These are phyloP conservation scores for Liopterus haemorrhoidalis DNA, from an alignment of 2,888 invertebrate genomes.

Conservation along the genomic window DNA sequence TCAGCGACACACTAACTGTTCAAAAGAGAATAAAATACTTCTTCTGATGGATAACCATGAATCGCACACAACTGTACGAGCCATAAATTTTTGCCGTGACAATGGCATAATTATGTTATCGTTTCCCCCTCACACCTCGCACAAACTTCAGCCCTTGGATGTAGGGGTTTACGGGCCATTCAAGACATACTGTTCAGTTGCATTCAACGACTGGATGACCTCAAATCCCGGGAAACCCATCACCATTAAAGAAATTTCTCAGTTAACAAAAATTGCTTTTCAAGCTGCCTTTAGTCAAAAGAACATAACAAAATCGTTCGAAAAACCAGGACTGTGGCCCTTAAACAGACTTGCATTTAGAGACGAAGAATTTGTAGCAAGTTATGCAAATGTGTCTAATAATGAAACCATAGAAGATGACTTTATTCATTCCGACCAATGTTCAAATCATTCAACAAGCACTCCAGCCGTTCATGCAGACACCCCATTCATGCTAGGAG, in stretches of 20 bases:
- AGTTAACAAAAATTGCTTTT: slow-evolving; percentile 25
- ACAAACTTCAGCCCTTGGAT: slow-evolving; percentile 37
- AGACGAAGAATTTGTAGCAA: slow-evolving; percentile 27
- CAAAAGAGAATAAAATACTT: slow-evolving; percentile 31
- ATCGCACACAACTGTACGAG: slow-evolving; percentile 35
- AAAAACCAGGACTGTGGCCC: slow-evolving; percentile 31
- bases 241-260: slow-evolving; percentile 28
- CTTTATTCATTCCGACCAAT: no score
- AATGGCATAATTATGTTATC: slow-evolving; percentile 38
- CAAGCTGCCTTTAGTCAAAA: no score
- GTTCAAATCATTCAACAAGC: no score
- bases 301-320: slow-evolving; percentile 30
- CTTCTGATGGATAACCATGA: slow-evolving; percentile 38
- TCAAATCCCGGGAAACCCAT: slow-evolving; percentile 35
- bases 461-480: no score
- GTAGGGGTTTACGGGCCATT: slow-evolving; percentile 35
- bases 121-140: slow-evolving; percentile 38
- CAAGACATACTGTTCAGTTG: slow-evolving; percentile 33
- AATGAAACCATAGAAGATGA: slow-evolving; percentile 7
- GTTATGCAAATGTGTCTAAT: slow-evolving; percentile 20
- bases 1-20: slow-evolving; percentile 23
- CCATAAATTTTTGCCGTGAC: slow-evolving; percentile 36
- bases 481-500: no score
- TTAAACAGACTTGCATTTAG: slow-evolving; percentile 28
- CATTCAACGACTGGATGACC: slow-evolving; percentile 28